These are phyloP conservation scores for Tragelaphus buxtoni DNA, from an alignment of 2,113 vertebrate species.

Conservation along the genomic window DNA sequence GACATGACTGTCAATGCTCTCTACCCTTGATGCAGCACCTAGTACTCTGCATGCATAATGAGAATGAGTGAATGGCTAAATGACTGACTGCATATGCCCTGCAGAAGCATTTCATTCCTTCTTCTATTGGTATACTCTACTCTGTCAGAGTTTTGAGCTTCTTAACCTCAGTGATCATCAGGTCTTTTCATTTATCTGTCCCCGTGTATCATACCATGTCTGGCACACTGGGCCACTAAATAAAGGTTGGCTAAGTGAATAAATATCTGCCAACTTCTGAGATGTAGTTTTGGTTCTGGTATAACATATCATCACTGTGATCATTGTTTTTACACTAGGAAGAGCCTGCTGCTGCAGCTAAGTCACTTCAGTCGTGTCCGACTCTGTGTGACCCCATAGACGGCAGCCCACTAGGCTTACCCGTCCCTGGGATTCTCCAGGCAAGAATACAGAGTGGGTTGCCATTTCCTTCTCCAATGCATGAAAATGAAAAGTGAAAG, in stretches of 20 bases:
- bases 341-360: not conserved
- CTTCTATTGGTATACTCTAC: not conserved
- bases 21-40: not conserved
- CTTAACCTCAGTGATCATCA: not conserved
- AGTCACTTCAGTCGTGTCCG: too few species aligned
- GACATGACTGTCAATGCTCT: not conserved
- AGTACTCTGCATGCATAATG: not conserved
- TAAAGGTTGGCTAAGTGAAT: not conserved
- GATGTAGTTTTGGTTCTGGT: not conserved
- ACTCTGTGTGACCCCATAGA: too few species aligned
- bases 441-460: too few species aligned
- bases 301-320: not conserved
- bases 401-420: too few species aligned
- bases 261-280: not conserved
- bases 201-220: not conserved
- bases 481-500: too few species aligned
- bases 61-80: not conserved
- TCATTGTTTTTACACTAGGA: not conserved
- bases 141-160: not conserved
- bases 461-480: too few species aligned
- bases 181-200: not conserved
- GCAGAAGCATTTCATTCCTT: not conserved
- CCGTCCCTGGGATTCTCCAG: too few species aligned
- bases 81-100: not conserved
- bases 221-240: not conserved